Evolutionary conservation across 2,113 vertebrate species (phyloP), one percentile per base, ranked within the genome.

Genomic region (Passer montanus): DNA sequence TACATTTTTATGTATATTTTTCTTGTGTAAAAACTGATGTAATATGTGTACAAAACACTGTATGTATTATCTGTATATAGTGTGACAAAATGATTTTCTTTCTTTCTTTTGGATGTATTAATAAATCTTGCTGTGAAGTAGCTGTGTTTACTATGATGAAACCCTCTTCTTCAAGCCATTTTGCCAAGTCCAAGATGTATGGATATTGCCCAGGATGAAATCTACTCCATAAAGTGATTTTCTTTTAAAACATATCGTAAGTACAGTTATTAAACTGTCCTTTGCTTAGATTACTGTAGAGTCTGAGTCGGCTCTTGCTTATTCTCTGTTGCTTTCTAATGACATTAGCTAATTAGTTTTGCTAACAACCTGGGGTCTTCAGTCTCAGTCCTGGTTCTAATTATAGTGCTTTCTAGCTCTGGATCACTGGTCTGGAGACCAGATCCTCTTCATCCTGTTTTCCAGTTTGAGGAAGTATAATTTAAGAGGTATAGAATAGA

Each of bases 1-100:
- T 99, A 99, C 99, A 99, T 99, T 99, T 99, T 99, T 99, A 99
- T 99, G 99, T 99, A 99, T 99, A 99, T 99, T 99, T 99, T 99
- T 99, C 99, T 99, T 99, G 99, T 99, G 99, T 99, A 99, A 98
- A 99, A 99, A 99, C 97, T 98, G 96, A 99, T 99, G 99, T 99
- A 99, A 99, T 99, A 99, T 99, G 99, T 99, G 99, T 99, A 99
- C 99, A 99, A 98, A 99, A 99, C 99, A 99, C 98, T 99, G 99
- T 99, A 99, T 99, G 99, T 99, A 99, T 99, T 99, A 99, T 99
- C 98, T 99, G 99, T 99, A 99, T 99, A 99, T 99, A 99, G 99
- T 99, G 99, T 99, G 99, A 99, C 98, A 98, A 99, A 99, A 98
- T 98, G 98, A 98, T 99, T 98, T 98, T 99, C 99, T 99, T 99